Evolutionary conservation across 2,797 vertebrate genomes (phyloP).

Genomic region (Sebastes dallii): DNA sequence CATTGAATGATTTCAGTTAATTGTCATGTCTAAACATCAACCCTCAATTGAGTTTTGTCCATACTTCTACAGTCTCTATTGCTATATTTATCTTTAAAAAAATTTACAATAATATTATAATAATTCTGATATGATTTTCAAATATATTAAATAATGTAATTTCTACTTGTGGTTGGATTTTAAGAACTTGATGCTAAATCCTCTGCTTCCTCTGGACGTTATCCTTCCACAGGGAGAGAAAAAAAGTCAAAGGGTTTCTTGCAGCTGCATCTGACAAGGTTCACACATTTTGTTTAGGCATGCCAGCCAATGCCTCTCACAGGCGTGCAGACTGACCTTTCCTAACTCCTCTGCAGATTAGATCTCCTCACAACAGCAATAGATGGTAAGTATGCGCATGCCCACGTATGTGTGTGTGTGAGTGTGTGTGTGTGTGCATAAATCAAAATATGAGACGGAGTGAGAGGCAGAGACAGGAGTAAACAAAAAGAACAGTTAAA

Average conservation of each 20-base stretch:
- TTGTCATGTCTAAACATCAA: neutral
- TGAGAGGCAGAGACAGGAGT: slow-evolving; percentile 10
- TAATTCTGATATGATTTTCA: neutral
- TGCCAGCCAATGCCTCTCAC: slow-evolving; percentile 40
- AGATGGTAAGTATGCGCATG: neutral
- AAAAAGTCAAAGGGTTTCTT: slow-evolving; percentile 14
- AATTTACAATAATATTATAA: neutral
- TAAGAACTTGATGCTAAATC: neutral
- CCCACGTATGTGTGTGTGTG: neutral
- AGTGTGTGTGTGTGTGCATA: neutral
- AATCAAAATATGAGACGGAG: slow-evolving; percentile 26
- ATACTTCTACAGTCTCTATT: neutral
- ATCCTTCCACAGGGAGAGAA: neutral
- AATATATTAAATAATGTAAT: neutral
- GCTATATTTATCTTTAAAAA: neutral
- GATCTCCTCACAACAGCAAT: slow-evolving; percentile 36
- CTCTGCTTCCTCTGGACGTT: neutral
- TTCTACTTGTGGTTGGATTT: neutral
- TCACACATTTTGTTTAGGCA: slow-evolving; percentile 53
- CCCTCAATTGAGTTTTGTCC: rapidly evolving
- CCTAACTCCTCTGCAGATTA: slow-evolving; percentile 44
- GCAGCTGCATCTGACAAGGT: slow-evolving; percentile 31
- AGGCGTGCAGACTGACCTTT: slow-evolving; percentile 57
- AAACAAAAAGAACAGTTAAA: slow-evolving; percentile 11
- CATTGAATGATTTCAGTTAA: neutral